phyloP scores from a whole-genome alignment of 2,113 vertebrate genomes.

The Bothrops jararaca region DNA sequence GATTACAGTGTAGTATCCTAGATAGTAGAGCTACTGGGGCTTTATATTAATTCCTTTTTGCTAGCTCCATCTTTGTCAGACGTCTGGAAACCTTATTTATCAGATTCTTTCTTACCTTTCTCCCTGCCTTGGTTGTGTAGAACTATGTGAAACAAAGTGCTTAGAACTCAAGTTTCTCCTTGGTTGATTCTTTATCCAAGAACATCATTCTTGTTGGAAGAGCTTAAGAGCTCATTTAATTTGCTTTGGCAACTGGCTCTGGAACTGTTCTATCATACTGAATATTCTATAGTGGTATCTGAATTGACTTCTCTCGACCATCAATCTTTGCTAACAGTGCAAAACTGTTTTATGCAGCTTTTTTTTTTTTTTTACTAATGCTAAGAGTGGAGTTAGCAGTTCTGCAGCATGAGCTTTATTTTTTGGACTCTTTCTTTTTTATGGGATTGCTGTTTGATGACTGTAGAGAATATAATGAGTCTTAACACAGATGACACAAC shows the following conservation, averaged over 20 bases:
- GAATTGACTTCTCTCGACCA: background rate
- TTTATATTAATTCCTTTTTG: background rate
- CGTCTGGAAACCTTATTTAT: background rate
- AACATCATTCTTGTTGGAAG: background rate
- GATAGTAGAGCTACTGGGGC: background rate
- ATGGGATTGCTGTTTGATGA: background rate
- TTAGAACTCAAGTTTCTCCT: background rate
- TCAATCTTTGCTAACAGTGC: background rate
- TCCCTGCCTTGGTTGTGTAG: background rate
- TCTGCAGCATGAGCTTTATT: background rate
- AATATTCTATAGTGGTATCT: background rate
- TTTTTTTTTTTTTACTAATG: background rate
- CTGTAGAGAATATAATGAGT: slow-evolving; percentile 14
- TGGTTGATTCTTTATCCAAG: background rate
- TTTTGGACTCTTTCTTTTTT: background rate
- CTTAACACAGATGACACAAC: slow-evolving; percentile 10
- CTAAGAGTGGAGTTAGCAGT: slow-evolving; percentile 17
- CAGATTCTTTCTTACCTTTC: background rate
- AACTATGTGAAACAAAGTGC: background rate
- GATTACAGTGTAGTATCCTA: too few species aligned
- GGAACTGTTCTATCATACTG: background rate
- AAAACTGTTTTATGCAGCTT: background rate
- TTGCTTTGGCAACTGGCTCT: background rate
- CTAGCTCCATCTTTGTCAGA: background rate
- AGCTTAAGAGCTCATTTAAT: background rate